Conservation (phyloP, 2,797 vertebrate genomes). For the Neoniphon sammara region DNA sequence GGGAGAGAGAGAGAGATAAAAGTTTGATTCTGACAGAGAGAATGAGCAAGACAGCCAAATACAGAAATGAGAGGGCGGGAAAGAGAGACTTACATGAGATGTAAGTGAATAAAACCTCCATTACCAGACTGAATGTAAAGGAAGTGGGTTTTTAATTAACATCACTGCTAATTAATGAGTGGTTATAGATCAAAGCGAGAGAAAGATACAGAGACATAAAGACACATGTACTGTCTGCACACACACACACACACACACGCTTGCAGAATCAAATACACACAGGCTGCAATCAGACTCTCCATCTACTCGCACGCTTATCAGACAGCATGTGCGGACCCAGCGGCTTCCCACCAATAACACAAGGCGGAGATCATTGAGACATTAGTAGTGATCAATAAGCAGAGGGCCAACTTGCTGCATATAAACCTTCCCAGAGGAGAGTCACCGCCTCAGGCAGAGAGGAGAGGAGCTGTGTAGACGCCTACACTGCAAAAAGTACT, state of each 20-base stretch:
- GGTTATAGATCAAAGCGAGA: constrained; percentile 56
- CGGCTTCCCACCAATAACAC: constrained; percentile 49
- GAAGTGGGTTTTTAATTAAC: constrained; percentile 71
- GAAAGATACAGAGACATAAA: constrained; percentile 3
- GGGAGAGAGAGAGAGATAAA: constrained; percentile 6
- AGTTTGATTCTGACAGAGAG: constrained; percentile 39
- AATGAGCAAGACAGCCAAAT: not conserved
- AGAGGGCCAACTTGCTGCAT: constrained; percentile 65
- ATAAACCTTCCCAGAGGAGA: constrained; percentile 72
- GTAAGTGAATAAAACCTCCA: constrained; percentile 68
- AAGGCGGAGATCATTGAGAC: constrained; percentile 73
- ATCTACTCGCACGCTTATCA: constrained; percentile 34
- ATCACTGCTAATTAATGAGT: constrained; percentile 63
- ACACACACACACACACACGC: not conserved
- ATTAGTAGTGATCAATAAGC: constrained; percentile 80
- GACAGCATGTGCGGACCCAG: constrained; percentile 25
- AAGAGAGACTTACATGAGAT: constrained; percentile 33
- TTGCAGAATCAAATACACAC: constrained; percentile 12
- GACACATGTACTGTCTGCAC: not conserved
- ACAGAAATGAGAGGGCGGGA: constrained; percentile 22
- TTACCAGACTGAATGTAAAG: constrained; percentile 63
- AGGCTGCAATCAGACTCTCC: constrained; percentile 7
- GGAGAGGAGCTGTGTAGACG: constrained; percentile 32
- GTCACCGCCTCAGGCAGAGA: constrained; percentile 67
- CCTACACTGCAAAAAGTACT: not conserved